These are phyloP conservation scores for Antheraea yamamai DNA, from an alignment of 2,888 invertebrate genomes.

Conservation along the genomic window DNA sequence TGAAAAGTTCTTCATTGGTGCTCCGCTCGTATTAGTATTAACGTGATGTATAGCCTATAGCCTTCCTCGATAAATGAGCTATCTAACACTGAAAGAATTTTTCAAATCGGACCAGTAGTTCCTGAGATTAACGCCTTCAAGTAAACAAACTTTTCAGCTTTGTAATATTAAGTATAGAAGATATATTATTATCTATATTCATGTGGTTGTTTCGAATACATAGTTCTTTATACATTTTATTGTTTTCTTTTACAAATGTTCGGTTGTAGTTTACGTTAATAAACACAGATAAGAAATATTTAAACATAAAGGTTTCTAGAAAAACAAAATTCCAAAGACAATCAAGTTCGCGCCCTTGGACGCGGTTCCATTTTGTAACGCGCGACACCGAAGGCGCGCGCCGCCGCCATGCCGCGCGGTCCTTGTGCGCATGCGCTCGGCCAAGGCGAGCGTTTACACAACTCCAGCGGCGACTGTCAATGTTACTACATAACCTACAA, in stretches of 20 bases:
- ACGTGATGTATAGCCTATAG: too few relatives aligned
- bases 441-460: slow-evolving; percentile 65
- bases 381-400: slow-evolving; percentile 26
- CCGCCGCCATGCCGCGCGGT: slow-evolving; percentile 38
- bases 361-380: slow-evolving; percentile 35
- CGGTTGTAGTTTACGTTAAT: background rate
- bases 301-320: background rate
- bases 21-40: too few relatives aligned
- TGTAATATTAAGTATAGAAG: background rate
- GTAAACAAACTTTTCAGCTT: too few relatives aligned
- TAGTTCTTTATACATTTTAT: background rate
- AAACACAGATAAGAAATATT: background rate
- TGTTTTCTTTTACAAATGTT: background rate
- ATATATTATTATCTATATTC: background rate
- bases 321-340: slow-evolving; percentile 28
- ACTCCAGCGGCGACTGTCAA: slow-evolving; percentile 66
- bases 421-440: slow-evolving; percentile 65
- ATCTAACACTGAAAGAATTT: too few relatives aligned
- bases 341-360: slow-evolving; percentile 61
- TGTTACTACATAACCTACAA: slow-evolving; percentile 73
- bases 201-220: background rate
- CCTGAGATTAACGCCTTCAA: too few relatives aligned
- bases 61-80: too few relatives aligned
- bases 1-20: too few relatives aligned
- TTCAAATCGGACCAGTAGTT: too few relatives aligned